A percentile compares a stretch with the other conserved stretches of the same genome.
phyloP scores from a whole-genome alignment of 2,888 invertebrate species.

The Phyto melanocephala region DNA sequence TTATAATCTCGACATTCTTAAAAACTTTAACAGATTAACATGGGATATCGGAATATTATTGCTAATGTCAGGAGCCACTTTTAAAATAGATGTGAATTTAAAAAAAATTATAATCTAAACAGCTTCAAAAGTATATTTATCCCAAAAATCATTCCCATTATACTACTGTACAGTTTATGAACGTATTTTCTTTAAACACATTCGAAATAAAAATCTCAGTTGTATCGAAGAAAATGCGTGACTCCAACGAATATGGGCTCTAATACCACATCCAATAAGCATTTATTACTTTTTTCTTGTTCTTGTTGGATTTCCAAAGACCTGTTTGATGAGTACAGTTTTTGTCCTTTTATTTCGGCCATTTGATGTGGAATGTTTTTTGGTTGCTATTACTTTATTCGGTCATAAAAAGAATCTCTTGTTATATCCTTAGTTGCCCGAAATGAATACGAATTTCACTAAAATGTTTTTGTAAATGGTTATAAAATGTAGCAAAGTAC shows the following conservation, averaged over 20 bases:
- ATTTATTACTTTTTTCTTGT: slow-evolving; percentile 51
- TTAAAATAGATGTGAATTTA: too few relatives aligned
- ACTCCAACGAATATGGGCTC: slow-evolving; percentile 44
- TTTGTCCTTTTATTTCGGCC: not conserved
- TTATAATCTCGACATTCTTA: too few relatives aligned
- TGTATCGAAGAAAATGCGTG: slow-evolving; percentile 36
- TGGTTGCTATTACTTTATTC: slow-evolving; percentile 43
- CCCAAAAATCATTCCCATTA: not conserved
- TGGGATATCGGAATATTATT: too few relatives aligned
- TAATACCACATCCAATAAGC: slow-evolving; percentile 52
- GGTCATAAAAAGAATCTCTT: slow-evolving; percentile 48
- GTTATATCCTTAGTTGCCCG: slow-evolving; percentile 20
- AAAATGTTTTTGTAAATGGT: not conserved
- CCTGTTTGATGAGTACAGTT: slow-evolving; percentile 34
- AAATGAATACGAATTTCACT: slow-evolving; percentile 34
- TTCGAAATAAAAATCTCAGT: slow-evolving; percentile 48
- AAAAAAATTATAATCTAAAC: too few relatives aligned
- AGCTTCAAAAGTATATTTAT: too few relatives aligned
- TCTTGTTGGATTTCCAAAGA: slow-evolving; percentile 37
- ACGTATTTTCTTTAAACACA: not conserved
- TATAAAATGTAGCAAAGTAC: slow-evolving; percentile 52
- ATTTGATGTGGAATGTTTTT: slow-evolving; percentile 30
- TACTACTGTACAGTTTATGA: not conserved
- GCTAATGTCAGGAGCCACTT: too few relatives aligned
- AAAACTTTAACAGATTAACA: too few relatives aligned